phyloP scores from a whole-genome alignment of 2,797 vertebrate species.

The Anguilla anguilla region DNA sequence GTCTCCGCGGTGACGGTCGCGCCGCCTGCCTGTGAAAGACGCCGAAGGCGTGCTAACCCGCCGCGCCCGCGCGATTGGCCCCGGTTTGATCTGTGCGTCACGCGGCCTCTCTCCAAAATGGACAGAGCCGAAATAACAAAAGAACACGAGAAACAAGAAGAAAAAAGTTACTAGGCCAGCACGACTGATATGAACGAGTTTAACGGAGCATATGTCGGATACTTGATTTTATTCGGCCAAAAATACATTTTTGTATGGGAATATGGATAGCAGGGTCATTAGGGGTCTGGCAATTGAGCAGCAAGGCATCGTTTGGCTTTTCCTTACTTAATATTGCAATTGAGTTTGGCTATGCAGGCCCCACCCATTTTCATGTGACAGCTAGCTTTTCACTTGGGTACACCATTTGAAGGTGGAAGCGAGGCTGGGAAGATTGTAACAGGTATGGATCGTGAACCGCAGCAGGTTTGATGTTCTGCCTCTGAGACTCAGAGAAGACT shows the following conservation, averaged over 20 bases:
- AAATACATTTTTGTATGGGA: neutral
- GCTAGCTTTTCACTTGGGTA: neutral
- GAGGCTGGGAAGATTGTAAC: neutral
- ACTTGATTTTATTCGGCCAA: neutral
- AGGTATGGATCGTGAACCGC: neutral
- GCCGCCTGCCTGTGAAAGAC: slow-evolving; percentile 14
- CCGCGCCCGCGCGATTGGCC: neutral
- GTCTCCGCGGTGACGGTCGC: slow-evolving; percentile 20
- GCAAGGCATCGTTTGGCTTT: neutral
- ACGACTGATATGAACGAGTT: neutral
- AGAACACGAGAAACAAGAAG: neutral
- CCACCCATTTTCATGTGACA: neutral
- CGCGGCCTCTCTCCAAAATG: slow-evolving; percentile 10
- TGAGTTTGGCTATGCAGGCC: neutral
- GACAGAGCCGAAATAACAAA: neutral
- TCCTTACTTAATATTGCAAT: neutral
- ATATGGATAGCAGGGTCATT: neutral
- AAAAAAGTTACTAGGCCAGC: neutral
- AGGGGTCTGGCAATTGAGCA: neutral
- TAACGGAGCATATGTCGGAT: neutral
- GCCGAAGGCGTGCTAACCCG: slow-evolving; percentile 1
- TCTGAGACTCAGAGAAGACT: neutral
- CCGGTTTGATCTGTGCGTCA: slow-evolving; percentile 18
- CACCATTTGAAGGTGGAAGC: neutral
- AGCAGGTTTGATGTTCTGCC: neutral